Evolutionary conservation across 2,797 vertebrate genomes (phyloP), one percentile per base, ranked within the genome.

Genomic region (Taeniopygia guttata): DNA sequence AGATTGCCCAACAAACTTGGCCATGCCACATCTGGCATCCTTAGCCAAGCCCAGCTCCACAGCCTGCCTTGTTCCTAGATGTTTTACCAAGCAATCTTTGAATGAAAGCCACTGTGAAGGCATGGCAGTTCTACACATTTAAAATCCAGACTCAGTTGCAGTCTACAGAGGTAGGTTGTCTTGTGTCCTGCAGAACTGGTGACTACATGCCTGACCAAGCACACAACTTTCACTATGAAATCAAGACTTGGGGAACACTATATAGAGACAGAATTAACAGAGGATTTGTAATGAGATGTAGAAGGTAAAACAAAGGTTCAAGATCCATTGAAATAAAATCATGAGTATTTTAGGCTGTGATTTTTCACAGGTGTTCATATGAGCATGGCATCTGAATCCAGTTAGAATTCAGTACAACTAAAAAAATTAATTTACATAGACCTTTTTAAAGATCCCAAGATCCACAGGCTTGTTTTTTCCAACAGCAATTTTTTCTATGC

Each of bases 141-240:
- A 63, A 93, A 62, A 69, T 38, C 29, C 5, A 42, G 36, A n/a
- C 40, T 72, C 1, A 1, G 4, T 5, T 79, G 21, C 11, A 27
- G 10, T 49, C 36, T 51, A 11, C 43, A 13, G 3, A 26, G 36
- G 13, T 23, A 72, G 51, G 14, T 7, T 32, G 5, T 7, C 13
- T 34, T 2, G 2, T 29, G 15, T 51, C 4, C 43, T 32, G 32
- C 7, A 59, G 25, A 13, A 16, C 7, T 3, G 1, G 6, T n/a
- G 10, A 51, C 30, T 25, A 8, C 0, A 3, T 18, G 30, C 25
- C 77, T 32, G 51, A 15, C 43, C 64, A 87, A 59, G 27, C 0
- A 30, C 21, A 30, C 3, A 52, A 4, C 1, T 30, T 45, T 27
- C 18, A 5, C 13, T 25, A 2, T 5, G 3, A 45, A 62, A 83